Base-by-base conservation (phyloP, 2,113 vertebrate genomes). In the Anarrhichthys ocellatus region DNA sequence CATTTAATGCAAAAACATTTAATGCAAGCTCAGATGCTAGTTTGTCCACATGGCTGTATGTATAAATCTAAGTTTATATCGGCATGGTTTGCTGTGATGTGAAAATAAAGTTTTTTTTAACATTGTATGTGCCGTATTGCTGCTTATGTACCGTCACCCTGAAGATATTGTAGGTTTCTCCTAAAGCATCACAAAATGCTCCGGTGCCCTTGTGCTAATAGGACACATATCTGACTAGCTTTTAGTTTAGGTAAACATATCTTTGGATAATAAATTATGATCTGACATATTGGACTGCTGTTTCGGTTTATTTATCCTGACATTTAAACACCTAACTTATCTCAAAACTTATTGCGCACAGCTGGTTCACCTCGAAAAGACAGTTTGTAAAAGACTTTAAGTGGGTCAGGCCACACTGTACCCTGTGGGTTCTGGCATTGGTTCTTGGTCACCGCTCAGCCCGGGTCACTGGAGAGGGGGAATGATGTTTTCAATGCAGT, bases 61-160 rank as follows among this genome's bases (percentile, higher is more conserved):
- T 86, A 64, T 78, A 73, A 64, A 82, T 44, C 70, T 78, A 70
- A 58, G 18, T 82, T 85, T 78, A 73, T 88, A 68, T 59, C 73
- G 50, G 85, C 79, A 82, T 90, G 77, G 63, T 91, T 87, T 90
- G 90, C 82, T 90, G 76, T 88, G 86, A 83, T 34, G 83, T 83
- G 40, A 77, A 82, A 92, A 88, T 93, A 89, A 93, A 94, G 8
- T 85, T 88, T 91, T 88, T 91, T 78, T 4, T 32, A 32, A 18
- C 86, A 78, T 78, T 78, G 40, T 46, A 46, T 38, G 17, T 0
- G 2, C 10, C 13, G 36, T 50, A 36, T 63, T 62, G 20, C 15
- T 50, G 46, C 24, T 42, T 14, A 42, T 50, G n/a, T n/a, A 52
- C 15, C 9, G 2, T 56, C 4, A 9, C 18, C 3, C 10, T 68